A percentile compares a stretch with the other conserved stretches of the same genome.
phyloP scores from a whole-genome alignment of 2,888 invertebrate species.

The Aspidiotus rigidus region DNA sequence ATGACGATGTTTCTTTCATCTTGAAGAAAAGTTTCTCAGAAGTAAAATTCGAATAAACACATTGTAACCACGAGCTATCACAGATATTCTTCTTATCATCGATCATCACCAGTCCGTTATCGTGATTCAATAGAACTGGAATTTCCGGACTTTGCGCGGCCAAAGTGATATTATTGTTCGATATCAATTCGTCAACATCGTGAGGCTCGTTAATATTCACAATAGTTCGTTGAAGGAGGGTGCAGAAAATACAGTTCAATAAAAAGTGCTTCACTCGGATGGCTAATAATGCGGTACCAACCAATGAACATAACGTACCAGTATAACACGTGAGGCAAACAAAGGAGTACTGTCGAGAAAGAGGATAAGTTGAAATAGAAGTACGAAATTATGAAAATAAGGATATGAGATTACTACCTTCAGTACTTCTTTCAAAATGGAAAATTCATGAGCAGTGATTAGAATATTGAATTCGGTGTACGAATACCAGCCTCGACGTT shows the following conservation, averaged over 20 bases:
- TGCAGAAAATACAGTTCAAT: not conserved
- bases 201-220: not conserved
- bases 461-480: conserved; percentile 65
- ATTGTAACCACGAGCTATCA: conserved; percentile 10
- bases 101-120: not conserved
- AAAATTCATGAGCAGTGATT: conserved; percentile 38
- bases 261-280: not conserved
- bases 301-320: not conserved
- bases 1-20: not conserved
- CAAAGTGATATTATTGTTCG: not conserved
- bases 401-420: not conserved
- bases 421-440: not conserved
- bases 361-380: not conserved
- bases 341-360: conserved; percentile 3
- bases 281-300: not conserved
- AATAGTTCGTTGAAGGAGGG: not conserved
- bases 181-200: not conserved
- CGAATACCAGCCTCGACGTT: conserved; percentile 67
- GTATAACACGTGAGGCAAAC: conserved; percentile 7
- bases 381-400: not conserved
- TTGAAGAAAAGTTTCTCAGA: conserved; percentile 6
- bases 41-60: conserved; percentile 13
- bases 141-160: no score
- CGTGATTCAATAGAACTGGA: not conserved
- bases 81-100: conserved; percentile 4